Evolutionary conservation across 2,113 vertebrate genomes (phyloP).

Genomic region (Cyanistes caeruleus): DNA sequence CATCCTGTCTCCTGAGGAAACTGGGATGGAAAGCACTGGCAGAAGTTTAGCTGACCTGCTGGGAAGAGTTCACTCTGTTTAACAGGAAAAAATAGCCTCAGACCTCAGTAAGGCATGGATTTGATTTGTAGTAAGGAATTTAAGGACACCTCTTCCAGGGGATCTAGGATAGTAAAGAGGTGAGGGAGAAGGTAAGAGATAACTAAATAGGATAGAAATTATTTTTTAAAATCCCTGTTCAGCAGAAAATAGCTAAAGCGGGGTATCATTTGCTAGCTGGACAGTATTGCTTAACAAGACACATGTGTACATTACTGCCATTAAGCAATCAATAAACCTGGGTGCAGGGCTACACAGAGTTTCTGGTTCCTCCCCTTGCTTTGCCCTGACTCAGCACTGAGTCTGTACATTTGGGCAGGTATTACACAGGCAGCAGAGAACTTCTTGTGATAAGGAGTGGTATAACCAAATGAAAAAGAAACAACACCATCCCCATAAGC

Average conservation of each 20-base stretch:
- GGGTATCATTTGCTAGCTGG: not conserved
- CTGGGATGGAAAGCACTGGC: rapidly evolving
- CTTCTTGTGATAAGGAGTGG: not conserved
- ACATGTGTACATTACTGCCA: not conserved
- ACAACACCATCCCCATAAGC: not conserved
- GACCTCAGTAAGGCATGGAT: not conserved
- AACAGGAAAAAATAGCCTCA: not conserved
- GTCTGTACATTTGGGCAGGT: not conserved
- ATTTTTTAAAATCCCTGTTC: not conserved
- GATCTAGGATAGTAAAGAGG: not conserved
- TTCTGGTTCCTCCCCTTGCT: not conserved
- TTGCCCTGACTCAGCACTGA: constrained; percentile 6
- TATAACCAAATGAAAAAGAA: not conserved
- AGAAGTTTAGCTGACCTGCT: not conserved
- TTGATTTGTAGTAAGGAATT: not conserved
- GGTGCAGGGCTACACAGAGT: not conserved
- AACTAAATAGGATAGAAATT: not conserved
- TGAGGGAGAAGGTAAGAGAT: not conserved
- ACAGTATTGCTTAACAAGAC: constrained; percentile 5
- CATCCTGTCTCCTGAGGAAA: not conserved
- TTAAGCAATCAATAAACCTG: constrained; percentile 24
- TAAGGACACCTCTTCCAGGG: not conserved
- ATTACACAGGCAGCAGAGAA: not conserved
- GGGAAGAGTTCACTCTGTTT: not conserved
- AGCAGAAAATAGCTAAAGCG: not conserved